Base-by-base conservation (phyloP, 1,140 invertebrate genomes). In the Tenebrio molitor region DNA sequence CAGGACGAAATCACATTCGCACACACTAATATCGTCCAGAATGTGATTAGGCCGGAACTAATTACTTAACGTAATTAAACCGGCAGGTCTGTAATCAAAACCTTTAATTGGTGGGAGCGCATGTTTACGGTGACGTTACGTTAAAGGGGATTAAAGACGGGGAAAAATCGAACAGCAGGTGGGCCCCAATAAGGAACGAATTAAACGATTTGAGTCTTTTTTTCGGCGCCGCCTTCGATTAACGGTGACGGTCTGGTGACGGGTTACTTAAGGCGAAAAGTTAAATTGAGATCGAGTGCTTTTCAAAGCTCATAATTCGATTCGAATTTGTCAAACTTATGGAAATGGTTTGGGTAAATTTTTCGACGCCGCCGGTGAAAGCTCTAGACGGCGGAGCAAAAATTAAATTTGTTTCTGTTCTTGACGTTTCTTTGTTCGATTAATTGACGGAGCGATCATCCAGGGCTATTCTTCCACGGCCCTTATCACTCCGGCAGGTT, bases 31-130 rank as follows among this genome's bases (percentile, higher is more conserved):
- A 39, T 12, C 2, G 36, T 5, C 17, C n/a, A 23, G 21, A 53
- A 53, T 58, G 50, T 12, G 23, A 58, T 58, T 58, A 12, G 23
- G 19, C 50, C 50, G 50, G 21, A 25, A 29, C 50, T 58, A 58
- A 58, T 58, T 25, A 58, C 50, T 12, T 58, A 58, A 58, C 14
- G 50, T 58, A 58, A 29, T 58, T 58, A 58, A 58, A 58, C 23
- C 15, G 14, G 23, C 50, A 25, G 19, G 50, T 29, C 50, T 15
- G n/a, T 58, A 58, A 58, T 58, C 23, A 58, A n/a, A 29, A 10
- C 12, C 50, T 58, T 58, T 58, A 58, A 58, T 58, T 58, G 50
- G 15, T 23, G 8, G 19, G 2, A 7, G 36, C 7, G 7, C 7
- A 23, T 53, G 46, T 53, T 53, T 53, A 23, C 17, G 46, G 19